phyloP scores from a whole-genome alignment of 2,113 vertebrate species.

The Xenus cinereus region DNA sequence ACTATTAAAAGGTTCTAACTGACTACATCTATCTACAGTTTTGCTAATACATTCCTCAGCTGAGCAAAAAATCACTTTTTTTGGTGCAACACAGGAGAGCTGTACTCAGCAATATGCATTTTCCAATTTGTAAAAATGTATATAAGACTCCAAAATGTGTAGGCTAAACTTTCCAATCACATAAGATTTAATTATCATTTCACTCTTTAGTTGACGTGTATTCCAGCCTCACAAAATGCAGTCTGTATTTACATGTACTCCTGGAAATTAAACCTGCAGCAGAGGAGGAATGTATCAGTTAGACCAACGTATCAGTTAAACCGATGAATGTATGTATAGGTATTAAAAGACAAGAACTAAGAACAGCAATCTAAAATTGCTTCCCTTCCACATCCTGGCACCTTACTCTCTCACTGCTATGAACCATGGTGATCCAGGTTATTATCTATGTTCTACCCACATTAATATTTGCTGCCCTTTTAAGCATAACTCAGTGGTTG shows the following conservation, averaged over 20 bases:
- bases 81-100: not conserved
- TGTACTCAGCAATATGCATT: not conserved
- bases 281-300: not conserved
- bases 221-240: not conserved
- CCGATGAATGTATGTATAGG: not conserved
- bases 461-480: not conserved
- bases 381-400: not conserved
- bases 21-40: not conserved
- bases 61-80: not conserved
- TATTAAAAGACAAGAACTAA: not conserved
- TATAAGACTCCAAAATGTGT: not conserved
- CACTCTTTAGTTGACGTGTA: not conserved
- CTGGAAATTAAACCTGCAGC: not conserved
- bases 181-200: not conserved
- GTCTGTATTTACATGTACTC: not conserved
- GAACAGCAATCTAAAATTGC: not conserved
- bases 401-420: not conserved
- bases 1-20: not conserved
- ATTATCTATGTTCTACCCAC: not conserved
- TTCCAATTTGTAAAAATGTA: not conserved
- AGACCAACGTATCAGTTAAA: not conserved
- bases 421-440: not conserved
- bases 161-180: not conserved
- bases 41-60: not conserved
- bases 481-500: not conserved